A percentile compares a stretch with the other conserved stretches of the same genome.
phyloP scores from a whole-genome alignment of 2,888 invertebrate genomes.

The Drosophila acutilabella region DNA sequence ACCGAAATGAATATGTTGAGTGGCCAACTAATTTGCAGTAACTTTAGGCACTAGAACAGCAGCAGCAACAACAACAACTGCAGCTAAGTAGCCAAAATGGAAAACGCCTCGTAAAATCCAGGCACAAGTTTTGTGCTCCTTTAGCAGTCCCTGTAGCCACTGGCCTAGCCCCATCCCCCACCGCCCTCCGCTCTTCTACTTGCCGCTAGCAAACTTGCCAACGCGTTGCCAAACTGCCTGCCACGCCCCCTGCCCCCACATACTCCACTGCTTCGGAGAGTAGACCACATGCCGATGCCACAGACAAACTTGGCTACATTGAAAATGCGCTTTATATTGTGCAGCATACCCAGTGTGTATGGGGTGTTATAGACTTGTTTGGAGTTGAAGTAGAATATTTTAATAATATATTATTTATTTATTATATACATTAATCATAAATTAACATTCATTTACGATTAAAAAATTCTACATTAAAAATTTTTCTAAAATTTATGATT shows the following conservation, averaged over 20 bases:
- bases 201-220: conserved; percentile 54
- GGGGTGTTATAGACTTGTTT: too few relatives aligned
- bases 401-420: too few relatives aligned
- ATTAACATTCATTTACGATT: too few relatives aligned
- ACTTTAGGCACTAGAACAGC: conserved; percentile 25
- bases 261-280: conserved; percentile 3
- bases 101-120: conserved; percentile 39
- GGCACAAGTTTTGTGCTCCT: conserved; percentile 37
- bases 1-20: conserved; percentile 69
- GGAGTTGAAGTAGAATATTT: too few relatives aligned
- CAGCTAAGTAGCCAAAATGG: conserved; percentile 47
- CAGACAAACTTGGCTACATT: conserved; percentile 49
- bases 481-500: too few relatives aligned
- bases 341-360: conserved; percentile 4
- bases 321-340: conserved; percentile 33
- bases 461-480: too few relatives aligned
- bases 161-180: background rate
- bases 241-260: conserved; percentile 32
- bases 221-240: conserved; percentile 56
- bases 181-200: background rate
- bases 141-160: background rate
- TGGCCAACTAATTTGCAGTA: conserved; percentile 61
- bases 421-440: too few relatives aligned
- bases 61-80: conserved; percentile 8
- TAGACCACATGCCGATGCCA: conserved; percentile 13